Conservation (phyloP, 2,888 invertebrate genomes). For the Leptinotarsa haldemani region DNA sequence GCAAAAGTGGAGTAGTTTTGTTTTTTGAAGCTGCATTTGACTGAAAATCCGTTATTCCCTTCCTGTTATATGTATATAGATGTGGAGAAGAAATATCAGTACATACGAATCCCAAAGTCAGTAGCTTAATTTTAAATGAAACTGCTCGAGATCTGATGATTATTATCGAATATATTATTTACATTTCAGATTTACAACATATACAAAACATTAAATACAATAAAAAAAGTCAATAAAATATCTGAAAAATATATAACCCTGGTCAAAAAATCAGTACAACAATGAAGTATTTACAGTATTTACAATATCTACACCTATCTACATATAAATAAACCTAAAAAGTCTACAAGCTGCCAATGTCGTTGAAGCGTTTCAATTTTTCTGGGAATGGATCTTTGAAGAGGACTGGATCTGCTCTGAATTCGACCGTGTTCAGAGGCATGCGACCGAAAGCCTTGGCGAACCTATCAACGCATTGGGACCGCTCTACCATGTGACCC, state of each 20-base stretch:
- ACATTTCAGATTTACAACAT: slow-evolving; percentile 50
- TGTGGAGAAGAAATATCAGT: too few relatives aligned
- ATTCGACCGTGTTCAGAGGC: slow-evolving; percentile 90
- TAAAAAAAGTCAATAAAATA: slow-evolving; percentile 46
- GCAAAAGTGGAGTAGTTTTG: too few relatives aligned
- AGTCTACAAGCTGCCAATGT: slow-evolving; percentile 86
- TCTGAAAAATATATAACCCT: slow-evolving; percentile 53
- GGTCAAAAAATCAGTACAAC: slow-evolving; percentile 51
- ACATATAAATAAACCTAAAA: slow-evolving; percentile 33
- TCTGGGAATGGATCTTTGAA: slow-evolving; percentile 88
- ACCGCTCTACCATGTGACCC: slow-evolving; percentile 92
- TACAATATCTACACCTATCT: slow-evolving; percentile 50
- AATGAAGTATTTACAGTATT: slow-evolving; percentile 49
- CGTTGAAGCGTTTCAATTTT: slow-evolving; percentile 87
- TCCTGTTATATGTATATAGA: too few relatives aligned
- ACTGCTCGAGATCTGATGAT: background rate
- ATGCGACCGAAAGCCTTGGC: slow-evolving; percentile 85
- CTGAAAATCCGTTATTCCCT: too few relatives aligned
- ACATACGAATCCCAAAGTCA: too few relatives aligned
- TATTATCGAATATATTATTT: slow-evolving; percentile 31
- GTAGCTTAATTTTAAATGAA: slow-evolving; percentile 1
- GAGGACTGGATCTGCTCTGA: slow-evolving; percentile 93
- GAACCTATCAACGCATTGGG: slow-evolving; percentile 85
- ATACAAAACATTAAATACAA: slow-evolving; percentile 47
- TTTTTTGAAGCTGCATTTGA: too few relatives aligned